Conservation (phyloP, 2,888 invertebrate genomes). For the Synanthedon formicaeformis region DNA sequence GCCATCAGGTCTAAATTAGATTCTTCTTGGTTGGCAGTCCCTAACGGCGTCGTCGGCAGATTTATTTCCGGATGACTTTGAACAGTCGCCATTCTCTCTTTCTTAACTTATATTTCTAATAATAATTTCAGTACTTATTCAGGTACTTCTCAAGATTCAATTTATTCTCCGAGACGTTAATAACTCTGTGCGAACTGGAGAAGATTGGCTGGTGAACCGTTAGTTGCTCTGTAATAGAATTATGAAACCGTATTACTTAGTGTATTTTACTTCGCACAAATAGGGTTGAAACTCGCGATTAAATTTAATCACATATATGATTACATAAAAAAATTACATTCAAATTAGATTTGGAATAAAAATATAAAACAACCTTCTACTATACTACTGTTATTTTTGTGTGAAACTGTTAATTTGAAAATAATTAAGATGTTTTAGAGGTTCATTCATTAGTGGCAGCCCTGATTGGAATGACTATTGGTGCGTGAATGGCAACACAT, state of each 20-base stretch:
- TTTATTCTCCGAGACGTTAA: slow-evolving; percentile 14
- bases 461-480: not conserved
- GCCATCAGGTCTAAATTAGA: slow-evolving; percentile 50
- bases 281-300: slow-evolving; percentile 2
- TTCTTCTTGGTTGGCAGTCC: slow-evolving; percentile 29
- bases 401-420: slow-evolving; percentile 10
- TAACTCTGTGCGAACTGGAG: slow-evolving; percentile 19
- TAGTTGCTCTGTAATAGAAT: slow-evolving; percentile 41
- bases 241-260: slow-evolving; percentile 41
- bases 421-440: slow-evolving; percentile 15
- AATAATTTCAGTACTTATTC: no score
- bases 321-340: not conserved
- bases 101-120: not conserved
- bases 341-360: not conserved
- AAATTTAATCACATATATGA: not conserved
- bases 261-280: slow-evolving; percentile 14
- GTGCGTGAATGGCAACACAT: slow-evolving; percentile 5
- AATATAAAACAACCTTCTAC: not conserved
- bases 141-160: no score
- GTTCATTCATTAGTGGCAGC: slow-evolving; percentile 14
- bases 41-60: slow-evolving; percentile 33
- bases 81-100: slow-evolving; percentile 43
- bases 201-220: slow-evolving; percentile 26
- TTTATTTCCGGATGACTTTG: slow-evolving; percentile 45
- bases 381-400: not conserved